A percentile compares a stretch with the other conserved stretches of the same genome.
phyloP scores from a whole-genome alignment of 2,113 vertebrate genomes.

The zebrafish (Danio rerio) region DNA sequence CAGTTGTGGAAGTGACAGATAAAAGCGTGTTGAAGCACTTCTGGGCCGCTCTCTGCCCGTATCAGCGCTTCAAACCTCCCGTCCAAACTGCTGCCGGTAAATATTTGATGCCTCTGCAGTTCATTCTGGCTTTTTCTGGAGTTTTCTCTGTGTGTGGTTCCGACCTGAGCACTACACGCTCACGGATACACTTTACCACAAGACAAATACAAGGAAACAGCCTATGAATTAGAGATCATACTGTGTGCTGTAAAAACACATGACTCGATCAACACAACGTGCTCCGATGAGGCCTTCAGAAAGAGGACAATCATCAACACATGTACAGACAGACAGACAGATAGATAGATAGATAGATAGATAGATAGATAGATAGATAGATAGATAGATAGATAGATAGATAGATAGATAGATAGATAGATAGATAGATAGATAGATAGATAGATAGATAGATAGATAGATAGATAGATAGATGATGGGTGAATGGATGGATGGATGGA shows the following conservation, averaged over 20 bases:
- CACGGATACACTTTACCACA: constrained; percentile 36
- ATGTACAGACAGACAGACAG: too few species aligned
- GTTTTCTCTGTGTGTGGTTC: not conserved
- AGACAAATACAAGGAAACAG: constrained; percentile 25
- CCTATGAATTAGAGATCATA: constrained; percentile 51
- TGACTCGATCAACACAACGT: too few species aligned
- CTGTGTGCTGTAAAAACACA: constrained; percentile 23
- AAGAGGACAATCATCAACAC: too few species aligned
- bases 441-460: too few species aligned
- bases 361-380: too few species aligned
- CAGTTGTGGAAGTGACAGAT: constrained; percentile 51
- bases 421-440: too few species aligned
- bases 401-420: too few species aligned
- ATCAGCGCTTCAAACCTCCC: constrained; percentile 37
- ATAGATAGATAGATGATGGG: too few species aligned
- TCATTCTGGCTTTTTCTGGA: constrained; percentile 17
- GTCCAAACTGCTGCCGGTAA: constrained; percentile 50
- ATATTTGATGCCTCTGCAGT: constrained; percentile 50
- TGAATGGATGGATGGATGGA: too few species aligned
- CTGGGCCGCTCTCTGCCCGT: constrained; percentile 20
- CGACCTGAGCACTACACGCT: not conserved
- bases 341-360: too few species aligned
- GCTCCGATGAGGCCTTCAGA: too few species aligned
- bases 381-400: too few species aligned
- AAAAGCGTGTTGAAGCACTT: constrained; percentile 45